A percentile compares a stretch with the other conserved stretches of the same genome.
These are phyloP conservation scores for Miichthys miiuy DNA, from an alignment of 2,797 vertebrate species.

Conservation along the genomic window DNA sequence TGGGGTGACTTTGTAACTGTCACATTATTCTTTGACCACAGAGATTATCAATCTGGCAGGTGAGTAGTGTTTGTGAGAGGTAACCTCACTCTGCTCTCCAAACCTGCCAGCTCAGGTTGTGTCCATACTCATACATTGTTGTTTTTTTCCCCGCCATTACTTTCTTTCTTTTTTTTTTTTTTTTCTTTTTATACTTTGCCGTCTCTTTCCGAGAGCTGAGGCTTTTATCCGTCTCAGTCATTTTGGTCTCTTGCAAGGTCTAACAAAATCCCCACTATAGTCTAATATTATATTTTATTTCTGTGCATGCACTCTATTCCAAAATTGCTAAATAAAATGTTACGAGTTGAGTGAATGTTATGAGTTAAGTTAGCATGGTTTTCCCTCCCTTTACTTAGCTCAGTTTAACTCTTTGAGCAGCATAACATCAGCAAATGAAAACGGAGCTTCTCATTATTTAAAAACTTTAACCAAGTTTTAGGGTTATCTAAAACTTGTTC, in stretches of 20 bases:
- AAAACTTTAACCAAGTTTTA: background rate
- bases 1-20: conserved; percentile 79
- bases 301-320: conserved; percentile 52
- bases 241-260: conserved; percentile 51
- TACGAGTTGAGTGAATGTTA: too few species aligned
- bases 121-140: conserved; percentile 69
- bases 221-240: conserved; percentile 26
- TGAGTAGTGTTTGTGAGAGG: conserved; percentile 86
- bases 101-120: conserved; percentile 71
- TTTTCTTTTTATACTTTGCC: conserved; percentile 13
- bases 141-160: conserved; percentile 22
- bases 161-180: conserved; percentile 47
- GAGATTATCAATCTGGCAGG: conserved; percentile 89
- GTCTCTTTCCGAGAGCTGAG: conserved; percentile 30
- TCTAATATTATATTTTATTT: background rate
- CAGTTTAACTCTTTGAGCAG: background rate
- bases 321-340: background rate
- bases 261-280: conserved; percentile 1
- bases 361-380: conserved; percentile 62
- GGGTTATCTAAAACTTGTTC: background rate
- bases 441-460: background rate
- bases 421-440: background rate
- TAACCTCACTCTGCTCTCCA: conserved; percentile 70
- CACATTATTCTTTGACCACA: conserved; percentile 88
- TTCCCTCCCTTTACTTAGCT: background rate